Base-by-base conservation (phyloP, 1,140 invertebrate genomes). In the Trachelipus rathkii region DNA sequence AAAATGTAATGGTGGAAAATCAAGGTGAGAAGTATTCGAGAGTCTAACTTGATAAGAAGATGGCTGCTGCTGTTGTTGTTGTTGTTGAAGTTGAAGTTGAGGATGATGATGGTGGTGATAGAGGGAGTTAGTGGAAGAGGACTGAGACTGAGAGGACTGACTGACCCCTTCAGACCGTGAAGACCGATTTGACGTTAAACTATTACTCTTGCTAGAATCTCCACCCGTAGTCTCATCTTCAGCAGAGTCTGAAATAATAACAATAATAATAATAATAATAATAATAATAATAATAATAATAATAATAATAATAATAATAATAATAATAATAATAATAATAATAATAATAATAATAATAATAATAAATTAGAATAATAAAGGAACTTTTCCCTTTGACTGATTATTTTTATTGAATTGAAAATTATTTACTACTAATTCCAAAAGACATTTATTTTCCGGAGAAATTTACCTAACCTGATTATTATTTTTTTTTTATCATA, bases 141-240 rank as follows among this genome's bases (percentile, higher is more conserved):
- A 94, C 78, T 90, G 91, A 83, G 92, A 93, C 85, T 93, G 92
- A 85, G 94, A 95, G 82, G 92, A 92, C 33, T 85, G 84, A 82
- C 93, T 95, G 78, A 94, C 93, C 79, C 92, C 92, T 84, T 92
- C 91, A 70, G 92, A 93, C 83, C 93, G 92, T 82, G 93, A 89
- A 83, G 93, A 95, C 86, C 96, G 94, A 85, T 96, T 95, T 44
- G 95, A 97, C 46, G 95, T 95, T 81, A 97, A 92, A 82, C 94
- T 96, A 89, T 97, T 97, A 79, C 94, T 97, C 86, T 97, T 97
- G 83, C 93, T 96, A 85, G 94, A 96, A 85, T 96, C 95, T 71
- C 92, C 92, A 79, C 92, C 93, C 21, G 91, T 92, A 83, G 93
- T 92, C 85, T 96, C 95, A 84, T 96, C 95, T 44, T 92, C 84